phyloP scores from a whole-genome alignment of 2,797 vertebrate species.

The Ctenopoma multispine region DNA sequence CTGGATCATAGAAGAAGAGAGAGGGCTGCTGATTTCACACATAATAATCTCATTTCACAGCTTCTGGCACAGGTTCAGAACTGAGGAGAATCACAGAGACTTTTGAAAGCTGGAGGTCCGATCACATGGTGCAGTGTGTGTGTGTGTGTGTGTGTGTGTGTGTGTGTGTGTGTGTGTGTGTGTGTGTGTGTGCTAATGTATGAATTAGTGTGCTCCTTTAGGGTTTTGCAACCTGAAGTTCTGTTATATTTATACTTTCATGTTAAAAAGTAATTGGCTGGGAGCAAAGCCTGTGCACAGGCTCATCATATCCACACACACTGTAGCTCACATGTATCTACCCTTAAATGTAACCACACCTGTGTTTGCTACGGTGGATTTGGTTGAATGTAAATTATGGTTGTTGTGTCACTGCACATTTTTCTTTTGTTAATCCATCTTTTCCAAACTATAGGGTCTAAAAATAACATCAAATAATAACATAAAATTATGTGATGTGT shows the following conservation, averaged over 20 bases:
- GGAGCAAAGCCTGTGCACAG: background rate
- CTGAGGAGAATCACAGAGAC: constrained; percentile 50
- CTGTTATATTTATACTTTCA: background rate
- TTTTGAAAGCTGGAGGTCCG: constrained; percentile 48
- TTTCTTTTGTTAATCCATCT: too few species aligned
- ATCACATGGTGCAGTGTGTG: constrained; percentile 49
- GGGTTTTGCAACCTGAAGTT: constrained; percentile 5
- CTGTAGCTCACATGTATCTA: background rate
- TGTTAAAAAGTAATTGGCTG: background rate
- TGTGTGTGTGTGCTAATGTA: background rate
- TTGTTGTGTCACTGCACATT: too few species aligned
- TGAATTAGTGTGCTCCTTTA: background rate
- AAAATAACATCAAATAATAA: too few species aligned
- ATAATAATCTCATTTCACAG: constrained; percentile 79
- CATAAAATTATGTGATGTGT: too few species aligned
- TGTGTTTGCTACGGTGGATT: background rate
- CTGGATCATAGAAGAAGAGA: constrained; percentile 48
- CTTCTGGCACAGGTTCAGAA: constrained; percentile 63
- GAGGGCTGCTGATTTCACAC: constrained; percentile 73
- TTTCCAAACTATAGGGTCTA: too few species aligned
- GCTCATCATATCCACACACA: background rate
- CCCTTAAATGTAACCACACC: background rate
- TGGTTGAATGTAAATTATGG: too few species aligned
- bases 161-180: constrained; percentile 17
- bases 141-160: constrained; percentile 9